Evolutionary conservation across 1,140 invertebrate genomes (phyloP).

Genomic region (Pseudomyrmex concolor): DNA sequence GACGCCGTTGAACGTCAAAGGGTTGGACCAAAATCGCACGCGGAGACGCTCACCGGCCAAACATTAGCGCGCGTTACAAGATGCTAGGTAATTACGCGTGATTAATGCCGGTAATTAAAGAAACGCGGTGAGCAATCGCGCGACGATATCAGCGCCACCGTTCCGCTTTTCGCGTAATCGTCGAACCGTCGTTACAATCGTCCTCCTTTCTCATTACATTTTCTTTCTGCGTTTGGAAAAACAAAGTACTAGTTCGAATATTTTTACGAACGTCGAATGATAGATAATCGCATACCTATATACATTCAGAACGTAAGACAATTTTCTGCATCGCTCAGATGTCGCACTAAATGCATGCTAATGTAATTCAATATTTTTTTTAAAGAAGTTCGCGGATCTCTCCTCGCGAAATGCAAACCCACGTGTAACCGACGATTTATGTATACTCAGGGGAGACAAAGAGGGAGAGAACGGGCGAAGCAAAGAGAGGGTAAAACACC

Average conservation of each 20-base stretch:
- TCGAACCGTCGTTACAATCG: conserved; percentile 21
- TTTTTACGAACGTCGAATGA: background rate
- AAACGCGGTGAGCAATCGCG: conserved; percentile 72
- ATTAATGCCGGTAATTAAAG: conserved; percentile 82
- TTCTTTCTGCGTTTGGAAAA: background rate
- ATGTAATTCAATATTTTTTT: conserved; percentile 43
- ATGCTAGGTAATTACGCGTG: conserved; percentile 80
- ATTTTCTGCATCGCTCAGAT: background rate
- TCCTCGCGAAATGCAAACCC: conserved; percentile 61
- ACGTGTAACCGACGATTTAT: conserved; percentile 77
- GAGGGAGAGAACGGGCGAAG: conserved; percentile 35
- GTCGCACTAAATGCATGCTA: conserved; percentile 5
- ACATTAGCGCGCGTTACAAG: conserved; percentile 78
- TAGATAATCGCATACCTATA: background rate
- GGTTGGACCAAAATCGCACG: conserved; percentile 73
- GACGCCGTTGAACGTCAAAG: conserved; percentile 78
- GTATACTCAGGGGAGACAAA: conserved; percentile 66
- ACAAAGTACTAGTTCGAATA: background rate
- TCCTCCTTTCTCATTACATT: background rate
- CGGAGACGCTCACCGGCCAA: conserved; percentile 66
- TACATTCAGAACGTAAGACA: background rate
- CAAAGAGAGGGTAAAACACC: conserved; percentile 65
- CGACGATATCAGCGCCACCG: conserved; percentile 31
- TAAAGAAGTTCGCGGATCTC: conserved; percentile 27
- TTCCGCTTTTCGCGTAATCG: conserved; percentile 29